These are phyloP conservation scores for Bhutanitis thaidina DNA, from an alignment of 2,888 invertebrate genomes.

Conservation along the genomic window DNA sequence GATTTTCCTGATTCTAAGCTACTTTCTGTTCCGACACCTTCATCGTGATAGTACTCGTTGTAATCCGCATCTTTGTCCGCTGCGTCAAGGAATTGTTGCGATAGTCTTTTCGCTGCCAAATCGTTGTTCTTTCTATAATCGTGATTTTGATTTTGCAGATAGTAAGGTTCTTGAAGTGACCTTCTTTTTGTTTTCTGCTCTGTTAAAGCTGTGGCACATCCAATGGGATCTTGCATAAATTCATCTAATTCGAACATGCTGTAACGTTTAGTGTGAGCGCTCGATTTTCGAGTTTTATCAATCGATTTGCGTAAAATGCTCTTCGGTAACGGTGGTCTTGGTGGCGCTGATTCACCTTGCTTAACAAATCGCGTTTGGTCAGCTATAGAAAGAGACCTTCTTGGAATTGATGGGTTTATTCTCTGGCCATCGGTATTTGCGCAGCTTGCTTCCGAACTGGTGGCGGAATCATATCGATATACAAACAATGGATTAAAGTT, in stretches of 20 bases:
- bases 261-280: slow-evolving; percentile 82
- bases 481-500: slow-evolving; percentile 87
- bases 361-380: slow-evolving; percentile 68
- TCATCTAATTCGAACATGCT: slow-evolving; percentile 90
- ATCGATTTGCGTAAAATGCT: slow-evolving; percentile 85
- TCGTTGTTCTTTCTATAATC: slow-evolving; percentile 76
- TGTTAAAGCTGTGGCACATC: slow-evolving; percentile 65
- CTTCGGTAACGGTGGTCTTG: slow-evolving; percentile 85
- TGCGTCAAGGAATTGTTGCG: slow-evolving; percentile 74
- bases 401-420: slow-evolving; percentile 81
- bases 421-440: slow-evolving; percentile 75
- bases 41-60: slow-evolving; percentile 79
- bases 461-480: slow-evolving; percentile 89
- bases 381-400: slow-evolving; percentile 83
- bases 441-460: slow-evolving; percentile 86
- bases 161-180: slow-evolving; percentile 88
- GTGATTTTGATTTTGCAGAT: slow-evolving; percentile 70
- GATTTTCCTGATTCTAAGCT: slow-evolving; percentile 81
- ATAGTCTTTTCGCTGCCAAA: slow-evolving; percentile 72
- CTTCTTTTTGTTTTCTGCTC: slow-evolving; percentile 82
- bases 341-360: slow-evolving; percentile 80
- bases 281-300: slow-evolving; percentile 75
- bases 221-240: slow-evolving; percentile 70
- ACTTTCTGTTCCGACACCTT: slow-evolving; percentile 81
- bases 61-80: slow-evolving; percentile 77